phyloP scores from a whole-genome alignment of 2,888 invertebrate species.

The Sympetrum striolatum region DNA sequence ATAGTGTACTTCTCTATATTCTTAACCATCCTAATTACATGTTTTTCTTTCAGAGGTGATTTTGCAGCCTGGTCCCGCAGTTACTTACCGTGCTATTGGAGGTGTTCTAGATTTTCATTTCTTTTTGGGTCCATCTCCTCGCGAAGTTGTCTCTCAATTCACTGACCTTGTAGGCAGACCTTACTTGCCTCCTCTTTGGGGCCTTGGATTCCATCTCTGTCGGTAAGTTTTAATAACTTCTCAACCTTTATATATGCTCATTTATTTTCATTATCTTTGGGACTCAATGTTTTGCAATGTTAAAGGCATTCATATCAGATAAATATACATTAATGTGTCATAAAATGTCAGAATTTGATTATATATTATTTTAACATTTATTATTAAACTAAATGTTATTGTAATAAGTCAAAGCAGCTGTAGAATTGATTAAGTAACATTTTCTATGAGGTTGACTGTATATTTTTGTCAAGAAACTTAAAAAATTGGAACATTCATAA shows the following conservation, averaged over 20 bases:
- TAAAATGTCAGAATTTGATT: too few species aligned
- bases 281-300: not conserved
- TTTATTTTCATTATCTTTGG: not conserved
- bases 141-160: constrained; percentile 72
- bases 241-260: not conserved
- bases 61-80: constrained; percentile 78
- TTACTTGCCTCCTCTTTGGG: constrained; percentile 86
- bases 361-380: too few species aligned
- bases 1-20: too few species aligned
- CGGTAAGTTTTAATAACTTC: constrained; percentile 59
- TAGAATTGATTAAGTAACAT: too few species aligned
- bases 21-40: not conserved
- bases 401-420: too few species aligned
- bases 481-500: too few species aligned
- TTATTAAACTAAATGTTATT: too few species aligned
- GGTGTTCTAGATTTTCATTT: constrained; percentile 82
- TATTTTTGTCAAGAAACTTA: too few species aligned
- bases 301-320: too few species aligned
- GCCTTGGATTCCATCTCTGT: constrained; percentile 87
- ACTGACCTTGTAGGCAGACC: constrained; percentile 76
- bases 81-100: constrained; percentile 83
- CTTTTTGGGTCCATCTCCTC: constrained; percentile 77
- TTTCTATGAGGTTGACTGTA: too few species aligned
- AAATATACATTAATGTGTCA: too few species aligned
- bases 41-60: constrained; percentile 69